Evolutionary conservation across 2,888 invertebrate genomes (phyloP).

Genomic region (Cantharis rustica): DNA sequence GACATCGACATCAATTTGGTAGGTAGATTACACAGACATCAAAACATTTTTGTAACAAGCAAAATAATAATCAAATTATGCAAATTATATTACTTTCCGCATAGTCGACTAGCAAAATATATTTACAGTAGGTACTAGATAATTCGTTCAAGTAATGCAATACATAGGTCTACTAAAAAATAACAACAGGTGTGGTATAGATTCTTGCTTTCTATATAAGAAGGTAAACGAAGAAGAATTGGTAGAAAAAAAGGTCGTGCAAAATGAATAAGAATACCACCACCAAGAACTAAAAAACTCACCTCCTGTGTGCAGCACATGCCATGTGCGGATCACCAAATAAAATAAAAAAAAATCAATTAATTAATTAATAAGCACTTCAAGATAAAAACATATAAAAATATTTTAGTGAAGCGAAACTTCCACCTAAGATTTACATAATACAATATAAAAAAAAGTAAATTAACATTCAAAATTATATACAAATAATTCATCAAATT

Average conservation of each 20-base stretch:
- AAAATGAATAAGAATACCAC: conserved; percentile 39
- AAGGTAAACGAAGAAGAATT: not conserved
- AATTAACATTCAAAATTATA: not conserved
- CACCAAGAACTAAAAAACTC: conserved; percentile 51
- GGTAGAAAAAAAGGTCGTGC: conserved; percentile 28
- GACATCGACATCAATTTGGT: not conserved
- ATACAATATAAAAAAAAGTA: not conserved
- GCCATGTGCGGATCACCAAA: conserved; percentile 52
- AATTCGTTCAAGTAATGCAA: not conserved
- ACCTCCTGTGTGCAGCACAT: conserved; percentile 56
- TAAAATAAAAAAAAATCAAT: conserved; percentile 48
- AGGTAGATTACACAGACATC: not conserved
- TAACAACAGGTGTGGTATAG: not conserved
- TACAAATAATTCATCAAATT: not conserved
- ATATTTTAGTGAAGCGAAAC: conserved; percentile 13
- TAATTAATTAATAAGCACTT: conserved; percentile 36
- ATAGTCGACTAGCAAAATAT: not conserved
- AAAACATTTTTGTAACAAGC: not conserved
- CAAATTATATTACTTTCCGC: not conserved
- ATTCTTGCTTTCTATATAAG: not conserved
- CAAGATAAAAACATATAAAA: conserved; percentile 25
- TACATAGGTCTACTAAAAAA: not conserved
- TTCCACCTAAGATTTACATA: conserved; percentile 11
- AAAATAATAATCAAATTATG: not conserved
- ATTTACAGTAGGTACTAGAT: not conserved